A percentile compares a stretch with the other conserved stretches of the same genome.
Evolutionary conservation across 2,113 vertebrate genomes (phyloP).

Genomic region (Spizaetus ornatus): DNA sequence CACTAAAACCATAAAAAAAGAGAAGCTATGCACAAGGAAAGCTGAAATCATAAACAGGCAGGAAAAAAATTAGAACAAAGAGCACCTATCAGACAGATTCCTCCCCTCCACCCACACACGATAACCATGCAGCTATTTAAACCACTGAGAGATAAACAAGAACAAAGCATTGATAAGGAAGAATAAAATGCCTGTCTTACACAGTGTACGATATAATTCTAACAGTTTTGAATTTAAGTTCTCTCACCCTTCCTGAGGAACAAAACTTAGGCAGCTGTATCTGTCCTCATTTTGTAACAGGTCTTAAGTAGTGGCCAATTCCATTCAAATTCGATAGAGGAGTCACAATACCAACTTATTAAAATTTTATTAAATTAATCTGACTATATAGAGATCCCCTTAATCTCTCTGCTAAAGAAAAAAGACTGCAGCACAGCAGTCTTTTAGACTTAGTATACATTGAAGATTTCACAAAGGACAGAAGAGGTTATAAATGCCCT

Average conservation of each 20-base stretch:
- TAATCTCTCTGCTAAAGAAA: not conserved
- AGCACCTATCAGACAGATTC: not conserved
- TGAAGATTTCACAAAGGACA: not conserved
- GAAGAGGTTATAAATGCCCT: not conserved
- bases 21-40: not conserved
- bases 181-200: not conserved
- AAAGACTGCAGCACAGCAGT: not conserved
- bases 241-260: not conserved
- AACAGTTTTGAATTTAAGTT: not conserved
- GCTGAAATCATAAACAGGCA: not conserved
- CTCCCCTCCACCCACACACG: not conserved
- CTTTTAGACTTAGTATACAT: fast-evolving
- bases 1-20: not conserved
- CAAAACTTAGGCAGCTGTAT: not conserved
- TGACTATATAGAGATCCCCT: not conserved
- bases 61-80: not conserved
- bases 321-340: not conserved
- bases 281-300: not conserved
- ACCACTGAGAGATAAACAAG: not conserved
- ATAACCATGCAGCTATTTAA: not conserved
- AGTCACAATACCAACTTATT: not conserved
- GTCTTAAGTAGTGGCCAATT: not conserved
- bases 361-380: not conserved
- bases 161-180: not conserved
- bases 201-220: not conserved